phyloP scores from a whole-genome alignment of 2,888 invertebrate genomes.

The Macaria liturata region DNA sequence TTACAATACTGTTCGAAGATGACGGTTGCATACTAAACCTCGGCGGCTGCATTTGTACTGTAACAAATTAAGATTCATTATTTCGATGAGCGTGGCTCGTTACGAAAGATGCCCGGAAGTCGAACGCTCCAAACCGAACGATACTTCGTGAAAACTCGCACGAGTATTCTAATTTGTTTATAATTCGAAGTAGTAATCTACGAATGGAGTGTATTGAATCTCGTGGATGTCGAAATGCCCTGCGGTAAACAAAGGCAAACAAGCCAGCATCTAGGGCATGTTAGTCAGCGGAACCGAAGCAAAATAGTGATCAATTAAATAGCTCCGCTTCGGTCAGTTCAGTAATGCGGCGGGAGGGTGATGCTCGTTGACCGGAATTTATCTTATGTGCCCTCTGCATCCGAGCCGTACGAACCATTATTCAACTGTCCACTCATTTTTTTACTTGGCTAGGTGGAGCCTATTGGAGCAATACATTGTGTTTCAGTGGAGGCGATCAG shows the following conservation, averaged over 20 bases:
- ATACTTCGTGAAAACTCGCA: constrained; percentile 18
- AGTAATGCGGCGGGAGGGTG: constrained; percentile 45
- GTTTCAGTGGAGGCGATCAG: constrained; percentile 4
- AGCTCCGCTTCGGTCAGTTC: constrained; percentile 48
- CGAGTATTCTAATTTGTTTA: constrained; percentile 25
- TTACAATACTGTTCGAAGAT: constrained; percentile 92
- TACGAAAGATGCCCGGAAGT: constrained; percentile 12
- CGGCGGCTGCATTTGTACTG: constrained; percentile 90
- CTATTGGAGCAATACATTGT: constrained; percentile 19
- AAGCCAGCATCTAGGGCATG: constrained; percentile 31
- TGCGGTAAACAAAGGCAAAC: constrained; percentile 25
- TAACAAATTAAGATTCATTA: constrained; percentile 42
- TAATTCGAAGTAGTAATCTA: constrained; percentile 24
- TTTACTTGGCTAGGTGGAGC: constrained; percentile 17
- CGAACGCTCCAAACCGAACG: constrained; percentile 6
- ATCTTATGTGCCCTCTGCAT: constrained; percentile 42
- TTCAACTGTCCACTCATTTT: constrained; percentile 43
- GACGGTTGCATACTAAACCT: constrained; percentile 94
- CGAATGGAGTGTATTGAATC: constrained; percentile 25
- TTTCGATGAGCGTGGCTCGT: constrained; percentile 6
- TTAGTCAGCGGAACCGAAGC: constrained; percentile 36
- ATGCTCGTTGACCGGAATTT: constrained; percentile 60
- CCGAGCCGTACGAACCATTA: constrained; percentile 42
- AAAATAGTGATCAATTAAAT: constrained; percentile 50
- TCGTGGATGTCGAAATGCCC: constrained; percentile 25